Percentiles rank a stretch among this genome's conserved stretches.
These are phyloP conservation scores for Andrena praecox DNA, from an alignment of 2,888 invertebrate species.

Conservation along the genomic window DNA sequence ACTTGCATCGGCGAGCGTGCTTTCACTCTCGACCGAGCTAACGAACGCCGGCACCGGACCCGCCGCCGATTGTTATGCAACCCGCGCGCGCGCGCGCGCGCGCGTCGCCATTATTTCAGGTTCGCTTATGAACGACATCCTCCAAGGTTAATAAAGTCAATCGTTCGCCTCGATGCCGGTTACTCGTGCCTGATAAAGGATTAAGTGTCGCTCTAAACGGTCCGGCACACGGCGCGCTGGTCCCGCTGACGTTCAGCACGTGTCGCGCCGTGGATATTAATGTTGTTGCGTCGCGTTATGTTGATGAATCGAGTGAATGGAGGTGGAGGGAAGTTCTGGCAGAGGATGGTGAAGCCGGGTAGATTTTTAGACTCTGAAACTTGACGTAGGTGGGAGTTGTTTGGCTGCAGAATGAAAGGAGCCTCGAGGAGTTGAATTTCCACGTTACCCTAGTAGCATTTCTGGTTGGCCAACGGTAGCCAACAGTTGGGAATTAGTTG, in stretches of 20 bases:
- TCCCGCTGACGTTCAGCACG: slow-evolving; percentile 26
- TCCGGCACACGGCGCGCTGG: slow-evolving; percentile 6
- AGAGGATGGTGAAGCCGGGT: neutral
- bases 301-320: neutral
- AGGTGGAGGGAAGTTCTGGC: neutral
- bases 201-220: slow-evolving; percentile 40
- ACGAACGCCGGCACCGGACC: slow-evolving; percentile 25
- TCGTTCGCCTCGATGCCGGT: slow-evolving; percentile 58
- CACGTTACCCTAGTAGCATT: too few relatives aligned
- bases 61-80: slow-evolving; percentile 63
- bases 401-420: too few relatives aligned
- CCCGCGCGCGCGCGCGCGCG: slow-evolving; percentile 22
- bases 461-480: too few relatives aligned
- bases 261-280: slow-evolving; percentile 8
- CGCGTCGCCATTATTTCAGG: slow-evolving; percentile 65
- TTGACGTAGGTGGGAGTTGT: too few relatives aligned
- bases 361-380: too few relatives aligned
- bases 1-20: slow-evolving; percentile 53
- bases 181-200: slow-evolving; percentile 56
- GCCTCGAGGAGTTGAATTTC: too few relatives aligned
- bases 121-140: slow-evolving; percentile 69
- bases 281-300: neutral
- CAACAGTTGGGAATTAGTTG: too few relatives aligned
- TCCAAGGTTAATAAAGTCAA: slow-evolving; percentile 69
- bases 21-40: slow-evolving; percentile 61